These are phyloP conservation scores for Silurus glanis DNA, from an alignment of 2,113 vertebrate species.

Conservation along the genomic window DNA sequence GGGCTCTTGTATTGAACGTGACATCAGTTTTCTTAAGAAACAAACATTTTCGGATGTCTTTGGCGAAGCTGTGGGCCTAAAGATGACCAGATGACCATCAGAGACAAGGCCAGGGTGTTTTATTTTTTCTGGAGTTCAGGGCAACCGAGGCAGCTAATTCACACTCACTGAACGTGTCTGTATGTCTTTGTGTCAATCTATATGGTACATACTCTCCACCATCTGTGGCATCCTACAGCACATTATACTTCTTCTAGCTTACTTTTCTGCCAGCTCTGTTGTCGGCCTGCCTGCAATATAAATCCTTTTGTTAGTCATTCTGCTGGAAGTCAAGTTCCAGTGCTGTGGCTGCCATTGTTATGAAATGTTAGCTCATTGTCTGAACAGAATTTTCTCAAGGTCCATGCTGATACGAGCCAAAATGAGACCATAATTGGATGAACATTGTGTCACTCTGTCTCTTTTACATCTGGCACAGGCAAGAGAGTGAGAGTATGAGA, in stretches of 20 bases:
- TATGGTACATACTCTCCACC: background rate
- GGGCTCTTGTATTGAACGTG: background rate
- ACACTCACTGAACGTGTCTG: background rate
- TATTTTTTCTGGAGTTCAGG: background rate
- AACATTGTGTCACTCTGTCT: background rate
- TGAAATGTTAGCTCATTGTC: background rate
- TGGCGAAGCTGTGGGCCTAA: background rate
- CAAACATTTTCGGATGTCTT: background rate
- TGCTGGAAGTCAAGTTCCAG: background rate
- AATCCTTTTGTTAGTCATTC: background rate
- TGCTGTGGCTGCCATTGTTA: background rate
- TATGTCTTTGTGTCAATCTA: background rate
- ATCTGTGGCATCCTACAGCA: background rate
- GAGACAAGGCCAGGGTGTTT: background rate
- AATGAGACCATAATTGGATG: constrained; percentile 5
- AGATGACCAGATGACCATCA: background rate
- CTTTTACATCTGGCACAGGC: background rate
- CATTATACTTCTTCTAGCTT: background rate
- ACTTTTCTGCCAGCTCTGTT: background rate
- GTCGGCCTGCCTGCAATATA: background rate
- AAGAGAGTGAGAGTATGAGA: background rate
- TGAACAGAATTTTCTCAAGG: background rate
- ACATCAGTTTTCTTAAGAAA: background rate
- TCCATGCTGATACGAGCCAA: background rate
- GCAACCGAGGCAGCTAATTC: background rate